Conservation (phyloP, 2,888 invertebrate species). For the Amphipyra berbera region DNA sequence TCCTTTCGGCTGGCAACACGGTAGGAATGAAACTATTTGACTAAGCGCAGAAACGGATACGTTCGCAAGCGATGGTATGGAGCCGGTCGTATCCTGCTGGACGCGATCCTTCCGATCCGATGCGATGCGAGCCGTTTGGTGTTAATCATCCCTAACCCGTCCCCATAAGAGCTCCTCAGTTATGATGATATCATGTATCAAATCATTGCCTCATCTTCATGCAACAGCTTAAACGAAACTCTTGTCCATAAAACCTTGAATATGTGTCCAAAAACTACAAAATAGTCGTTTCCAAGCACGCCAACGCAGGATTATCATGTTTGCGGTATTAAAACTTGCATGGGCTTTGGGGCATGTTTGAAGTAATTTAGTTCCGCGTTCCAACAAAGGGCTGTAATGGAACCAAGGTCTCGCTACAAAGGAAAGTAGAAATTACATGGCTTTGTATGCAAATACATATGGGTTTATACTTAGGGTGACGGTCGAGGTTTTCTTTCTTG, state of each 20-base stretch:
- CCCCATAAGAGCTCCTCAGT: too few species aligned
- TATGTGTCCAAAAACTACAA: neutral
- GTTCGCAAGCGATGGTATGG: too few species aligned
- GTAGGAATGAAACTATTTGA: too few species aligned
- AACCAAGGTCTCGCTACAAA: constrained; percentile 23
- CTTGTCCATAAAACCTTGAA: neutral
- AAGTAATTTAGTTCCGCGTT: constrained; percentile 28
- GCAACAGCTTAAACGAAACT: neutral
- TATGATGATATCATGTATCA: too few species aligned
- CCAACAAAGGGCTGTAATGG: constrained; percentile 17
- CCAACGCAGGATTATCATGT: constrained; percentile 1
- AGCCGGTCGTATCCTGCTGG: too few species aligned
- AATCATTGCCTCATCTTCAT: too few species aligned
- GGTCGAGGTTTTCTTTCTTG: neutral
- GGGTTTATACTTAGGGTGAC: neutral
- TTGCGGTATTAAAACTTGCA: neutral
- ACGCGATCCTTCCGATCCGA: too few species aligned
- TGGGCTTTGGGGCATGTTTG: constrained; percentile 10
- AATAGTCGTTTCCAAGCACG: neutral
- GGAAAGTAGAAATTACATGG: constrained; percentile 25
- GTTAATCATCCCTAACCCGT: too few species aligned
- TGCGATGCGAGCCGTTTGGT: too few species aligned
- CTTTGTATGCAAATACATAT: constrained; percentile 4
- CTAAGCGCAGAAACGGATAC: too few species aligned
- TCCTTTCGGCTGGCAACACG: too few species aligned